Evolutionary conservation across 1,140 invertebrate species (phyloP), one percentile per base, ranked within the genome.

Genomic region (Meloidogyne hapla): DNA sequence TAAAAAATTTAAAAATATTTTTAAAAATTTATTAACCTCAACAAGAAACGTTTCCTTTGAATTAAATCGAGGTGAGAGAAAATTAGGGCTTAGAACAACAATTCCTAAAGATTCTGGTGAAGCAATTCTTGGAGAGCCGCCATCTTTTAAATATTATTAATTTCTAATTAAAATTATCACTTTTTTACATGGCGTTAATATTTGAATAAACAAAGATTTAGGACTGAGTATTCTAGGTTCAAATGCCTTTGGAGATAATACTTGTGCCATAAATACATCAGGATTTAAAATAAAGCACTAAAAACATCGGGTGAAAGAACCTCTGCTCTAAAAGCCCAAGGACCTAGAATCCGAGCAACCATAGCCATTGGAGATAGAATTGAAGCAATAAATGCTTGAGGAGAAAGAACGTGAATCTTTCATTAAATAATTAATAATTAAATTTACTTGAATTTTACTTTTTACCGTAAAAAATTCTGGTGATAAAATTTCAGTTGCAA

Each of bases 61-160:
- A 74, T 77, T 61, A 77, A 62, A 63, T 70, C 48, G 40, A 12
- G 77, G 77, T 0, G 75, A 78, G 38, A 78, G 75, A 69, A 78
- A 67, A 13, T 67, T 69, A 40, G 77, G 77, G 45, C 65, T 69
- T 25, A 78, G 45, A 26, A 78, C 75, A 15, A 78, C 33, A 25
- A 78, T 65, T 23, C 56, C 66, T 48, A 40, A 70, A 26, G 18
- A n/a, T n/a, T 70, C 48, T 1, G 48, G 48, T 0, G 48, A 56
- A 15, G 4, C 33, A 13, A 26, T 10, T 26, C 26, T 28, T 13
- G 48, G 48, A n/a, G 48, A 56, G 8, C 48, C 48, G 6, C 48
- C 48, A 56, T n/a, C 48, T 56, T 8, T 56, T 18, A 48, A 48
- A 42, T 42, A 18, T 18, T 48, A 48, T 48, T 48, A 48, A 18